Evolutionary conservation across 2,888 invertebrate genomes (phyloP).

Genomic region (Scaptomyza tumidula): DNA sequence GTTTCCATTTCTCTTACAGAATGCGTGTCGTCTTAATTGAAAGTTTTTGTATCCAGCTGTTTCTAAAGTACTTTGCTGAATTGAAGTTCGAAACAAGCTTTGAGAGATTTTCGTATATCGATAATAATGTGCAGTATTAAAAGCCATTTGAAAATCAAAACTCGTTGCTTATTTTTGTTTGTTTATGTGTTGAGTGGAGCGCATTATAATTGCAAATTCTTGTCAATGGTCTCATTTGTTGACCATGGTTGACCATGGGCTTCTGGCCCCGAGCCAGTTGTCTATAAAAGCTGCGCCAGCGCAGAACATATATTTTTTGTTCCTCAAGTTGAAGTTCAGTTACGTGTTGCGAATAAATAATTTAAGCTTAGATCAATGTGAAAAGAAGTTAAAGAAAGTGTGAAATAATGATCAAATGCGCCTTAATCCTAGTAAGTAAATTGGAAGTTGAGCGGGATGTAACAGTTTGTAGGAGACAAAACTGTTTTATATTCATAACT

Average conservation of each 20-base stretch:
- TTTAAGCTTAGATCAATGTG: conserved; percentile 7
- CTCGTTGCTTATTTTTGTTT: conserved; percentile 4
- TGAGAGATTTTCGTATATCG: conserved; percentile 4
- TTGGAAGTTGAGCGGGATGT: too few species aligned
- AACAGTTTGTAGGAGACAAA: too few species aligned
- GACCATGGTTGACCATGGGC: conserved; percentile 35
- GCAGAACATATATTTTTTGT: conserved; percentile 31
- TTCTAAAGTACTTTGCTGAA: conserved; percentile 34
- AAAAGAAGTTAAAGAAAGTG: conserved; percentile 19
- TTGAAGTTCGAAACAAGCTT: conserved; percentile 22
- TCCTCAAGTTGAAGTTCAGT: not conserved
- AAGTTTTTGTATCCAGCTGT: not conserved
- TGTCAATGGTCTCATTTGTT: conserved; percentile 4
- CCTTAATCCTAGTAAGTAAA: conserved; percentile 44
- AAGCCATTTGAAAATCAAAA: conserved; percentile 39
- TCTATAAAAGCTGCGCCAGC: conserved; percentile 29
- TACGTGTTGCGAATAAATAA: conserved; percentile 34
- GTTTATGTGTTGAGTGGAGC: conserved; percentile 16
- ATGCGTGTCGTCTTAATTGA: conserved; percentile 52
- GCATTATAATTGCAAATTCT: conserved; percentile 64
- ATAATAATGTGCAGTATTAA: conserved; percentile 48
- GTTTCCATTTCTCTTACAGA: conserved; percentile 44
- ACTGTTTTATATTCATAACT: too few species aligned
- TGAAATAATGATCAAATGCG: conserved; percentile 32
- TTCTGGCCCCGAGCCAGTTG: conserved; percentile 40